phyloP scores from a whole-genome alignment of 1,140 invertebrate genomes.

The Formica selysi region DNA sequence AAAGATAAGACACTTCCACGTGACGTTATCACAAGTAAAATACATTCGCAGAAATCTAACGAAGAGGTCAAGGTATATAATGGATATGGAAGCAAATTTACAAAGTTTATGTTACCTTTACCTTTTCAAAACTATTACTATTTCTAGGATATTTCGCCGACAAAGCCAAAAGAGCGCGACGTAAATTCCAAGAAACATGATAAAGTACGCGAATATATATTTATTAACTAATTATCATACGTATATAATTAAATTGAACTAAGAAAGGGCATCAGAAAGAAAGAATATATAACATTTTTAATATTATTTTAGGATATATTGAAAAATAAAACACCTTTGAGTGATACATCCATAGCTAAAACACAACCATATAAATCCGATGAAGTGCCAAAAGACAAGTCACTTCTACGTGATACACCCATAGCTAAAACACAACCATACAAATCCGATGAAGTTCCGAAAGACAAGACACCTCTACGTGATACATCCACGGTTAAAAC shows the following conservation, averaged over 20 bases:
- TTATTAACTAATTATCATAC: conserved; percentile 23
- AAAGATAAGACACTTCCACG: conserved; percentile 6
- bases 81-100: neutral
- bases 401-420: conserved; percentile 3
- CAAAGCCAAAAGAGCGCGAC: conserved; percentile 20
- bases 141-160: conserved; percentile 64
- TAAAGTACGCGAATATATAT: conserved; percentile 45
- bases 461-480: neutral
- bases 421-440: conserved; percentile 7
- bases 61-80: conserved; percentile 64
- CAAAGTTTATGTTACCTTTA: neutral
- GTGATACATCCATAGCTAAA: conserved; percentile 13
- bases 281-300: neutral
- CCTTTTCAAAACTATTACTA: neutral
- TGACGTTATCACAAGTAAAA: conserved; percentile 17
- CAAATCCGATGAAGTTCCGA: neutral
- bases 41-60: neutral
- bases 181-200: conserved; percentile 5
- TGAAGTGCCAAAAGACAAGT: conserved; percentile 8
- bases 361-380: neutral
- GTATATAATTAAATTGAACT: neutral
- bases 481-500: conserved; percentile 16
- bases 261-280: no score
- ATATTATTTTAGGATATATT: conserved; percentile 45
- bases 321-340: conserved; percentile 22